These are phyloP conservation scores for Aptenodytes forsteri DNA, from an alignment of 2,113 vertebrate species.

Conservation along the genomic window DNA sequence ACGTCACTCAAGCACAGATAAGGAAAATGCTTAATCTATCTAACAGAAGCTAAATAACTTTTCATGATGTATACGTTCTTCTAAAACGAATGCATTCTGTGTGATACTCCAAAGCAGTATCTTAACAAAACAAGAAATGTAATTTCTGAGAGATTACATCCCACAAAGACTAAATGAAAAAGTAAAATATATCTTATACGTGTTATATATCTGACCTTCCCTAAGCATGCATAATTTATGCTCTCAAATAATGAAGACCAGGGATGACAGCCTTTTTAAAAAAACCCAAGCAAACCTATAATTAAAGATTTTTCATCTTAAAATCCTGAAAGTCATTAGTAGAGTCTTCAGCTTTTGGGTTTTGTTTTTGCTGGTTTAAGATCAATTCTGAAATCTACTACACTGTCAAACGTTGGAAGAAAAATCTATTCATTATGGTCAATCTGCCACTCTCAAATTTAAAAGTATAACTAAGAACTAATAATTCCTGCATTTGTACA, in stretches of 20 bases:
- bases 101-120: not conserved
- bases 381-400: not conserved
- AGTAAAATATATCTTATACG: not conserved
- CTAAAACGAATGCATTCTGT: not conserved
- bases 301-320: not conserved
- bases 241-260: not conserved
- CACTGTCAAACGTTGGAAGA: fast-evolving
- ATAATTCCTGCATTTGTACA: not conserved
- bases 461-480: not conserved
- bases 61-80: not conserved
- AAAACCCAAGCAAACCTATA: not conserved
- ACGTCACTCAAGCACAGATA: not conserved
- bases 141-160: not conserved
- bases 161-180: not conserved
- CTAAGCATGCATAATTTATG: not conserved
- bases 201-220: not conserved
- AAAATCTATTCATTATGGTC: not conserved
- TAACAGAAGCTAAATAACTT: not conserved
- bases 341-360: not conserved
- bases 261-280: not conserved
- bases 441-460: not conserved
- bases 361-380: not conserved
- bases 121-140: not conserved
- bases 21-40: not conserved
- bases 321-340: not conserved